phyloP scores from a whole-genome alignment of 2,113 vertebrate species.

The Aspidoscelis tigris region DNA sequence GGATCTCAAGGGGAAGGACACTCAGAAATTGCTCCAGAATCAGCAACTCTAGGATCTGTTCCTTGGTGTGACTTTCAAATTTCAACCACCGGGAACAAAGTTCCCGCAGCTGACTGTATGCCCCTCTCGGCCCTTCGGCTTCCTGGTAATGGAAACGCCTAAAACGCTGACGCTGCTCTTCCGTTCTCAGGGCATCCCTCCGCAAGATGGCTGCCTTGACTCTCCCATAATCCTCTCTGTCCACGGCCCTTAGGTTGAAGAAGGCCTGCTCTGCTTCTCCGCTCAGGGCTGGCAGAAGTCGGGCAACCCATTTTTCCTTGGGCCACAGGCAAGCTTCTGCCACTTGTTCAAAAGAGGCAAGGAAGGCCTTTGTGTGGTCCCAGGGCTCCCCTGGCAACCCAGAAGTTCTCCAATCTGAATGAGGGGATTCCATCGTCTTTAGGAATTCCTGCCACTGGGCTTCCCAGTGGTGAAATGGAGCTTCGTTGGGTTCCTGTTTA shows the following conservation, averaged over 20 bases:
- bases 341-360: constrained; percentile 13
- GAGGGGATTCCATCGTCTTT: background rate
- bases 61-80: background rate
- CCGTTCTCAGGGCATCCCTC: background rate
- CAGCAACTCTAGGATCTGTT: background rate
- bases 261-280: constrained; percentile 12
- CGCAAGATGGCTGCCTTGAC: constrained; percentile 6
- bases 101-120: background rate
- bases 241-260: background rate
- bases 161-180: background rate
- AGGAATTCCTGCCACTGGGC: constrained; percentile 12
- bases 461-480: constrained; percentile 7
- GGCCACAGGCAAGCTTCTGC: constrained; percentile 4
- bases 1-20: background rate
- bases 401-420: background rate
- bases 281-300: background rate
- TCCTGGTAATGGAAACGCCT: background rate
- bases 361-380: background rate
- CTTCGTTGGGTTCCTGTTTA: constrained; percentile 3
- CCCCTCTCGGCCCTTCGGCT: background rate
- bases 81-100: background rate
- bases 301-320: background rate
- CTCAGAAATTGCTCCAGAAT: background rate
- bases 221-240: background rate
- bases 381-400: background rate